A percentile compares a stretch with the other conserved stretches of the same genome.
Evolutionary conservation across 2,797 vertebrate genomes (phyloP).

Genomic region (Tokudaia muenninki): DNA sequence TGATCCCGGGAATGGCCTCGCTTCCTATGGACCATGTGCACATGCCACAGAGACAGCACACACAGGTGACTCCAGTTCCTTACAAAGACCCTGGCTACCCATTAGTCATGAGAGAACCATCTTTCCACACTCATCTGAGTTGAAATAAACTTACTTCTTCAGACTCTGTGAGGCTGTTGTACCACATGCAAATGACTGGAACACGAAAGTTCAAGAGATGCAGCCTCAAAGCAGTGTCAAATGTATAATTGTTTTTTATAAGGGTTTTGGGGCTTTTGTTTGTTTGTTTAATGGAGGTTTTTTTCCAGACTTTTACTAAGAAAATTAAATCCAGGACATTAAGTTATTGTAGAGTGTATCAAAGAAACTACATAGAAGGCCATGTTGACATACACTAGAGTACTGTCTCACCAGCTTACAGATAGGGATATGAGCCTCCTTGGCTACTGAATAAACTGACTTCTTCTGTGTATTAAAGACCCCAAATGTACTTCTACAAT

Average conservation of each 20-base stretch:
- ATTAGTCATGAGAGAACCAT: constrained; percentile 15
- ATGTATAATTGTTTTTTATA: constrained; percentile 59
- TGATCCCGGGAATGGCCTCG: constrained; percentile 90
- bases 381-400: background rate
- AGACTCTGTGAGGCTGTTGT: constrained; percentile 43
- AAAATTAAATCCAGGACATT: constrained; percentile 52
- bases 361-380: constrained; percentile 37
- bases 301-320: constrained; percentile 50
- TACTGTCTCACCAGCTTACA: background rate
- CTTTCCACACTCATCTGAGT: background rate
- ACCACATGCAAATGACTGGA: constrained; percentile 27
- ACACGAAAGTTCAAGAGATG: background rate
- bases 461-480: constrained; percentile 49
- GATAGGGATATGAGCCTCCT: background rate
- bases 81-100: constrained; percentile 61
- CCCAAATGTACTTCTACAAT: background rate
- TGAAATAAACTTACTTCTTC: background rate
- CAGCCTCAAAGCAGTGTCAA: constrained; percentile 64
- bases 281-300: background rate
- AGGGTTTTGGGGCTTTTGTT: background rate
- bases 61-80: constrained; percentile 68
- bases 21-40: constrained; percentile 87
- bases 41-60: constrained; percentile 51
- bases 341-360: background rate
- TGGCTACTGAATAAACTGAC: background rate